phyloP scores from a whole-genome alignment of 2,888 invertebrate genomes.

The Diplazon laetatorius region DNA sequence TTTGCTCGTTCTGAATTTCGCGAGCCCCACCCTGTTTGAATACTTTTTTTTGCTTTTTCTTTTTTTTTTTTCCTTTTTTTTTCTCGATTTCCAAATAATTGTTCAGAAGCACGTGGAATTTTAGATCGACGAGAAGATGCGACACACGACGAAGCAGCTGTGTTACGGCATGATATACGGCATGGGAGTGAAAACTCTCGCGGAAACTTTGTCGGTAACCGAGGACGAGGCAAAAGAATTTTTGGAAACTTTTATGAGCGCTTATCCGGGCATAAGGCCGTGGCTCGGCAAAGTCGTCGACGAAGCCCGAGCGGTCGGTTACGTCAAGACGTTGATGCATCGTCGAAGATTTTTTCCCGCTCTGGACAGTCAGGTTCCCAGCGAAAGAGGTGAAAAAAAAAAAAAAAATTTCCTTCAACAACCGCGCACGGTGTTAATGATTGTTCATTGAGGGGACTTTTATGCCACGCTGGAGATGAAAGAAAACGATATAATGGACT shows the following conservation, averaged over 20 bases:
- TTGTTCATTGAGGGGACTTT: no score
- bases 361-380: constrained; percentile 86
- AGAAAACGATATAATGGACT: no score
- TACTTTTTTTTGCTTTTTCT: constrained; percentile 3
- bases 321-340: constrained; percentile 92
- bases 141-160: constrained; percentile 95
- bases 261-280: constrained; percentile 88
- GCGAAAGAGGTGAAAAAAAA: constrained; percentile 84
- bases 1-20: no score
- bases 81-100: neutral
- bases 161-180: constrained; percentile 99
- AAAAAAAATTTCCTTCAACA: no score
- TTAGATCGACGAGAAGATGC: constrained; percentile 89
- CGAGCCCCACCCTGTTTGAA: no score
- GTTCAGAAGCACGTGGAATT: constrained; percentile 10
- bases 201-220: constrained; percentile 90
- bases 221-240: constrained; percentile 92
- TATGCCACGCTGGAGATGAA: no score
- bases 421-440: no score
- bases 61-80: constrained; percentile 9
- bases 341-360: constrained; percentile 91
- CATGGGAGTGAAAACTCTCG: constrained; percentile 93
- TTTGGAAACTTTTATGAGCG: constrained; percentile 91
- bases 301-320: constrained; percentile 88
- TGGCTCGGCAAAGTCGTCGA: constrained; percentile 86